A percentile compares a stretch with the other conserved stretches of the same genome.
Evolutionary conservation across 2,888 invertebrate species (phyloP).

Genomic region (Polyommatus icarus): DNA sequence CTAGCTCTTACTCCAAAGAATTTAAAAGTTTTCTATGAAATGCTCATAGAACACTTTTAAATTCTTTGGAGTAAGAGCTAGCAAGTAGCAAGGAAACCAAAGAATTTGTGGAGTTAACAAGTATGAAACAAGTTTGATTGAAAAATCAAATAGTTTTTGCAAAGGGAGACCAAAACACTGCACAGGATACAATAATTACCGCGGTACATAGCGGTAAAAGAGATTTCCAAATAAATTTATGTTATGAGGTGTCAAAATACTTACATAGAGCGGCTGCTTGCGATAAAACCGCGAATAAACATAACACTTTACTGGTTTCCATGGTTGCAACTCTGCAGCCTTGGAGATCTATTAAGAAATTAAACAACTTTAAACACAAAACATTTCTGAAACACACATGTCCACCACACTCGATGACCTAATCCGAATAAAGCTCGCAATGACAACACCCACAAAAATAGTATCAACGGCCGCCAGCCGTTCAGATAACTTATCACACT

Average conservation of each 20-base stretch:
- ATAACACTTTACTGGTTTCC: constrained; percentile 66
- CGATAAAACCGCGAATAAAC: constrained; percentile 63
- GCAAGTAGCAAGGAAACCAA: background rate
- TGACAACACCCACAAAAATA: constrained; percentile 83
- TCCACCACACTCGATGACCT: constrained; percentile 76
- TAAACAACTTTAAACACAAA: constrained; percentile 63
- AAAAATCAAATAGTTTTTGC: background rate
- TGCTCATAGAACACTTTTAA: no score
- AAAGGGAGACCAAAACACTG: background rate
- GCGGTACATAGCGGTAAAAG: constrained; percentile 17
- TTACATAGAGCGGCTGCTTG: constrained; percentile 69
- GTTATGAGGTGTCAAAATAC: constrained; percentile 48
- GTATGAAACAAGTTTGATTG: background rate
- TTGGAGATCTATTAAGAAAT: constrained; percentile 72
- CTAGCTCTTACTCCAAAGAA: no score
- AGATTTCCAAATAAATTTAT: background rate
- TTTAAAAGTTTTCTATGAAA: no score
- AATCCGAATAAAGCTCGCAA: constrained; percentile 74
- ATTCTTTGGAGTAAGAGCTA: no score
- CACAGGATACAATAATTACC: background rate
- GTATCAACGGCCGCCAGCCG: constrained; percentile 70
- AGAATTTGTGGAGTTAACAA: background rate
- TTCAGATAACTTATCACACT: constrained; percentile 53
- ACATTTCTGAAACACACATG: constrained; percentile 75
- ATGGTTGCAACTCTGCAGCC: constrained; percentile 61